Evolutionary conservation across 1,140 invertebrate genomes (phyloP).

Genomic region (Scaptomyza hsui): DNA sequence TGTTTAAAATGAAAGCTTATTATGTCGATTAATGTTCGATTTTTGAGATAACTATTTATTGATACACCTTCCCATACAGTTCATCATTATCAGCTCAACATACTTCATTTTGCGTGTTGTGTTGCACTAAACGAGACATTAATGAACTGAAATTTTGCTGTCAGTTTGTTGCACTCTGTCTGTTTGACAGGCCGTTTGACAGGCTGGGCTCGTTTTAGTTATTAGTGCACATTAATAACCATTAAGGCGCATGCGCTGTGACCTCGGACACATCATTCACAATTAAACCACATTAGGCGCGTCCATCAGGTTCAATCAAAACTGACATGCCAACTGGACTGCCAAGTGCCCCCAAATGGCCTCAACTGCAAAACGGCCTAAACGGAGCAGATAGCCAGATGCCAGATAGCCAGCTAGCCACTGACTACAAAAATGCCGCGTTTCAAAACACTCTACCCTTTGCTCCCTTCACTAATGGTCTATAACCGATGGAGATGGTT

Average conservation of each 20-base stretch:
- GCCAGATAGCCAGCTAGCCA: too few relatives aligned
- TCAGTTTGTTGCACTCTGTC: constrained; percentile 26
- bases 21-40: neutral
- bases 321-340: constrained; percentile 62
- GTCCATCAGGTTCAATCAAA: constrained; percentile 75
- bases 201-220: constrained; percentile 16
- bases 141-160: constrained; percentile 17
- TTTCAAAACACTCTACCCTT: neutral
- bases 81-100: neutral
- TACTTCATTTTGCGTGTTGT: constrained; percentile 3
- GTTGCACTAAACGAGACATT: constrained; percentile 4
- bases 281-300: constrained; percentile 70
- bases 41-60: neutral
- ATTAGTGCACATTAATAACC: constrained; percentile 58
- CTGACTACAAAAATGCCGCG: constrained; percentile 33
- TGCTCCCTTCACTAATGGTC: constrained; percentile 48
- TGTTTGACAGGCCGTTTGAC: neutral
- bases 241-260: constrained; percentile 49
- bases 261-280: constrained; percentile 62
- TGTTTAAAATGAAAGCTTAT: neutral
- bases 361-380: constrained; percentile 16
- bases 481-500: constrained; percentile 37
- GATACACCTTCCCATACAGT: neutral
- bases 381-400: neutral
- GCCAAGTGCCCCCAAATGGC: constrained; percentile 29